A percentile compares a stretch with the other conserved stretches of the same genome.
These are phyloP conservation scores for Lepus townsendii DNA, from an alignment of 2,797 vertebrate species.

Conservation along the genomic window DNA sequence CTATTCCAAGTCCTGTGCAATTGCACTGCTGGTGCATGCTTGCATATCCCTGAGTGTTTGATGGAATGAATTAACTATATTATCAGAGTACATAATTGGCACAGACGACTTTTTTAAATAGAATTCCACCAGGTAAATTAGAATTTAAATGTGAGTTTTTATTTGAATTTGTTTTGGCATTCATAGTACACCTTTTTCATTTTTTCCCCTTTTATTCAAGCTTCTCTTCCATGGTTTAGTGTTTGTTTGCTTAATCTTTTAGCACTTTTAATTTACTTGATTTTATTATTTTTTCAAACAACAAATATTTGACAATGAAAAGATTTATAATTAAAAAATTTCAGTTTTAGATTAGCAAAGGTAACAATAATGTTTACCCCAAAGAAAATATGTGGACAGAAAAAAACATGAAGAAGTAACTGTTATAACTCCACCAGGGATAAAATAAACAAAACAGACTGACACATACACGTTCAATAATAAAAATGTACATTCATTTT, in stretches of 20 bases:
- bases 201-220: not conserved
- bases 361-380: not conserved
- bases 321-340: not conserved
- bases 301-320: conserved; percentile 47
- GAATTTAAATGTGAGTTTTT: conserved; percentile 28
- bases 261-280: not conserved
- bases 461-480: not conserved
- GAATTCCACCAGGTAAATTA: not conserved
- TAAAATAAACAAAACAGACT: not conserved
- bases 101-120: not conserved
- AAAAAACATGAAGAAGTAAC: not conserved
- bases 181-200: not conserved
- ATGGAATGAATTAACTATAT: not conserved
- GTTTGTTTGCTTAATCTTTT: not conserved
- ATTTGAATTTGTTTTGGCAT: not conserved
- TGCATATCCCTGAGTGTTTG: not conserved
- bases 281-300: conserved; percentile 48
- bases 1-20: not conserved
- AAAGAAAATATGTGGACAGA: not conserved
- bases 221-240: conserved; percentile 1
- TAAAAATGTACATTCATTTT: not conserved
- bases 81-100: not conserved
- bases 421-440: not conserved
- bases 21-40: not conserved
- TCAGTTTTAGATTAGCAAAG: conserved; percentile 14